Percentiles rank a stretch among this genome's conserved stretches.
These are phyloP conservation scores for Electrona antarctica DNA, from an alignment of 2,113 vertebrate genomes.

Conservation along the genomic window DNA sequence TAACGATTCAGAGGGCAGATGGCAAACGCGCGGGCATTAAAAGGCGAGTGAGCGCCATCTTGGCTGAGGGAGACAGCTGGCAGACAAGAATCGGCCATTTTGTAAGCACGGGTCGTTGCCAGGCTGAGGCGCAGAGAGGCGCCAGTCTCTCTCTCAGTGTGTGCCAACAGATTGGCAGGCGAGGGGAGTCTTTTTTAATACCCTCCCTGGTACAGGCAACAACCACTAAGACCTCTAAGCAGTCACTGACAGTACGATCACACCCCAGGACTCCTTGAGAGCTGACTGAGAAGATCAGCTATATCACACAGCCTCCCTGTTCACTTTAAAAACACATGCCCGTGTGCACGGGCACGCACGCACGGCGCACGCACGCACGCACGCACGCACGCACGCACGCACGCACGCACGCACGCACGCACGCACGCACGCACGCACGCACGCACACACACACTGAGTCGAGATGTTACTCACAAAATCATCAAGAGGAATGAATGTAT, in stretches of 20 bases:
- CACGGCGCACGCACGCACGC: too few species aligned
- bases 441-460: constrained; percentile 24
- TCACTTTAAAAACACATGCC: constrained; percentile 27
- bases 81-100: constrained; percentile 80
- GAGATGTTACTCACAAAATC: constrained; percentile 29
- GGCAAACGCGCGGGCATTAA: constrained; percentile 78
- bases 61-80: constrained; percentile 80
- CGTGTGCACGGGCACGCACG: background rate
- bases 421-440: background rate
- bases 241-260: constrained; percentile 58
- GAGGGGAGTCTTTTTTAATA: constrained; percentile 58
- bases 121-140: constrained; percentile 62
- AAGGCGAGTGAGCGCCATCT: constrained; percentile 78
- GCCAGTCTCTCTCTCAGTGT: constrained; percentile 57
- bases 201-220: constrained; percentile 55
- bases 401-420: background rate
- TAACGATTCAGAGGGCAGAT: constrained; percentile 78
- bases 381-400: background rate
- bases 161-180: constrained; percentile 69
- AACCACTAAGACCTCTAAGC: constrained; percentile 51
- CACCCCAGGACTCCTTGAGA: constrained; percentile 43
- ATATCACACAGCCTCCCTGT: constrained; percentile 26
- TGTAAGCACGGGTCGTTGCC: constrained; percentile 75
- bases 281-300: constrained; percentile 50
- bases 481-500: background rate